These are phyloP conservation scores for Lutra lutra DNA, from an alignment of 2,797 vertebrate species.

Conservation along the genomic window DNA sequence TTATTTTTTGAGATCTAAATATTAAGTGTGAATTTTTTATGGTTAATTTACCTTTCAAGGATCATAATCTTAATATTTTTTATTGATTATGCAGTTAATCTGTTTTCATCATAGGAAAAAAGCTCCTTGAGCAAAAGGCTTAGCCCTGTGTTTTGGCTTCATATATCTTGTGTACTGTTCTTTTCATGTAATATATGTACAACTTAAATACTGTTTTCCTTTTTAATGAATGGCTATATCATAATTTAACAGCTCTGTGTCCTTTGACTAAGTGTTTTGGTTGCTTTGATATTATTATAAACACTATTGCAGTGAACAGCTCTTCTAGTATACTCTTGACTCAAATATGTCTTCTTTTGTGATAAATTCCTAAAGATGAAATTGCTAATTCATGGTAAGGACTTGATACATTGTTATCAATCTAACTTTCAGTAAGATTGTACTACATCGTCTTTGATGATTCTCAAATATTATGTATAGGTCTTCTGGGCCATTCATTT, in stretches of 20 bases:
- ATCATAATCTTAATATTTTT: not conserved
- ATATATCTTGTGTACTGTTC: not conserved
- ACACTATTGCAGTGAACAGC: not conserved
- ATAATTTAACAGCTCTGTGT: not conserved
- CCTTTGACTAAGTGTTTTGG: not conserved
- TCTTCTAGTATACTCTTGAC: not conserved
- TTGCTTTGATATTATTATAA: slow-evolving; percentile 1
- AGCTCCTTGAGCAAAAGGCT: not conserved
- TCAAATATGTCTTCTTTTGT: not conserved
- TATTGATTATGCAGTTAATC: not conserved
- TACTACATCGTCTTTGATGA: not conserved
- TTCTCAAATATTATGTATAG: not conserved
- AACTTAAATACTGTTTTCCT: not conserved
- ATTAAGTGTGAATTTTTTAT: not conserved
- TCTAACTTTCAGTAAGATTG: not conserved
- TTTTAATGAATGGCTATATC: not conserved
- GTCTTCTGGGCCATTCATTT: not conserved
- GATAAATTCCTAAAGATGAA: slow-evolving; percentile 11
- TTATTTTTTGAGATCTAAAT: slow-evolving; percentile 6
- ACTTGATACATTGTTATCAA: not conserved
- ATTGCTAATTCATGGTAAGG: slow-evolving; percentile 15
- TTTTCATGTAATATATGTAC: not conserved
- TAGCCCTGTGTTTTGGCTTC: not conserved
- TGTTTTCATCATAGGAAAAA: slow-evolving; percentile 12
- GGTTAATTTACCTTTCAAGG: not conserved